Evolutionary conservation across 2,113 vertebrate species (phyloP).

Genomic region (Todiramphus chloris): DNA sequence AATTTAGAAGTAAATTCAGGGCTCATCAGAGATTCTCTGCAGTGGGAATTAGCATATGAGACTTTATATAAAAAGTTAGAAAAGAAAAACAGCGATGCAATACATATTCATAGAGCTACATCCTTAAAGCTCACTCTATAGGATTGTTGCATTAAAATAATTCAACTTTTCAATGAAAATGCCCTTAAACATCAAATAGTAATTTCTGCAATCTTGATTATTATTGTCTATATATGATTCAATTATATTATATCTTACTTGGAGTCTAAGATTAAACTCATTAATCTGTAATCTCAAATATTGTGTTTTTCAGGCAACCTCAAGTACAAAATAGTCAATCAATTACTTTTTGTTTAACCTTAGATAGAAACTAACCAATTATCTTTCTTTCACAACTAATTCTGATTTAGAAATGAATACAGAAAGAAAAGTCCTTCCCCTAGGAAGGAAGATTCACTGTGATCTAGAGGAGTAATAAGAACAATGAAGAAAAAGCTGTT

Average conservation of each 20-base stretch:
- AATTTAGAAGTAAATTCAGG: slow-evolving; percentile 39
- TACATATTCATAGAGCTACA: slow-evolving; percentile 31
- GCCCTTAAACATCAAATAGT: slow-evolving; percentile 22
- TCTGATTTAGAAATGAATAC: not conserved
- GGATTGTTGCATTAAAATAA: slow-evolving; percentile 29
- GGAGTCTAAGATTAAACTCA: not conserved
- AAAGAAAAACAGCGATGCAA: slow-evolving; percentile 31
- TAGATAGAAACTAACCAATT: not conserved
- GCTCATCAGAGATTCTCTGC: slow-evolving; percentile 13
- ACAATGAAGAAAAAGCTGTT: not conserved
- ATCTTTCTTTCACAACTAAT: not conserved
- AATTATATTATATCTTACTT: not conserved
- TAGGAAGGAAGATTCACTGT: not conserved
- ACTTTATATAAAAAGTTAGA: not conserved
- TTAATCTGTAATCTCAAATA: not conserved
- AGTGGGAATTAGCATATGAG: slow-evolving; percentile 35
- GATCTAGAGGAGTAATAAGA: not conserved
- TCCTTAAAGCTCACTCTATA: not conserved
- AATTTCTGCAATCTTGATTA: slow-evolving; percentile 8
- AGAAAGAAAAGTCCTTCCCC: not conserved
- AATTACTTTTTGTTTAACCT: not conserved
- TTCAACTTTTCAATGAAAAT: slow-evolving; percentile 42
- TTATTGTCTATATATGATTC: not conserved
- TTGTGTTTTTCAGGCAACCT: not conserved
- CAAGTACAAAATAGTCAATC: not conserved